Percentiles rank a stretch among this genome's conserved stretches.
phyloP scores from a whole-genome alignment of 1,140 invertebrate species.

The Hycleus cichorii region DNA sequence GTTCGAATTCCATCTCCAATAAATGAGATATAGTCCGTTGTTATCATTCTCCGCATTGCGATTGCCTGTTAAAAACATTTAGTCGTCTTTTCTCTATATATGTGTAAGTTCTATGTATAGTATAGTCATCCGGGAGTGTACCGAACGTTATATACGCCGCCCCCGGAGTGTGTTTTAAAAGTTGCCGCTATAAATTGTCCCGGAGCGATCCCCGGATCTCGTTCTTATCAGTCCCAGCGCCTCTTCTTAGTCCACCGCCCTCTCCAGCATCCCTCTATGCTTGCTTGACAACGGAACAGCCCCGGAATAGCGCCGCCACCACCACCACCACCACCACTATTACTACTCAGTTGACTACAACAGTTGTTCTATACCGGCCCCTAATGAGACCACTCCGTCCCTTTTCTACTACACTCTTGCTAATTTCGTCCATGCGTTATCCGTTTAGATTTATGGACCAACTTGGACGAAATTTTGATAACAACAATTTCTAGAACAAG shows the following conservation, averaged over 20 bases:
- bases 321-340: no score
- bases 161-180: slow-evolving; percentile 42
- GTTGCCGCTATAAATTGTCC: slow-evolving; percentile 43
- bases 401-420: no score
- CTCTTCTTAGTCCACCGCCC: slow-evolving; percentile 29
- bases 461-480: no score
- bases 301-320: neutral
- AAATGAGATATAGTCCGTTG: no score
- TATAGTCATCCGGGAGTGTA: slow-evolving; percentile 28
- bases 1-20: no score
- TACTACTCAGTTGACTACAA: no score
- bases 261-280: neutral
- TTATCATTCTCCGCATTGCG: no score
- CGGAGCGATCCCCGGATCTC: slow-evolving; percentile 41
- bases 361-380: no score
- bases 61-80: slow-evolving; percentile 31
- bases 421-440: no score
- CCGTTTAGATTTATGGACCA: no score
- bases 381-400: no score
- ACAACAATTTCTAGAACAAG: no score
- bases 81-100: slow-evolving; percentile 6
- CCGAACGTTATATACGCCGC: slow-evolving; percentile 39
- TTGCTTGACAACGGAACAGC: slow-evolving; percentile 9
- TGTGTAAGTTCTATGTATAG: neutral
- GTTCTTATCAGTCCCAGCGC: slow-evolving; percentile 36